Conservation (phyloP, 2,113 vertebrate genomes). For the Puma concolor region DNA sequence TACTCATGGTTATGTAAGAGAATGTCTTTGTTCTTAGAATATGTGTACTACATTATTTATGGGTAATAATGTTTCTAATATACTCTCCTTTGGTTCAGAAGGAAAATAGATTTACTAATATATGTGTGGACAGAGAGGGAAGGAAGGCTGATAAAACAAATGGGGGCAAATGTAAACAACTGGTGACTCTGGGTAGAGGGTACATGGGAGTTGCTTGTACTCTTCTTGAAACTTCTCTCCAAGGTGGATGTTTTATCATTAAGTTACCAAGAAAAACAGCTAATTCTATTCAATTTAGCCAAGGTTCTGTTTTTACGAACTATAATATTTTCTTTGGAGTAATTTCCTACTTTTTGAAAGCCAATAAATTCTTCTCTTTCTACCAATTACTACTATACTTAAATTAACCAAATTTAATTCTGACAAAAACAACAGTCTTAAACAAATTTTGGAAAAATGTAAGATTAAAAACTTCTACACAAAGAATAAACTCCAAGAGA, state of each 20-base stretch:
- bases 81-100: not conserved
- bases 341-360: conserved; percentile 90
- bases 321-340: conserved; percentile 83
- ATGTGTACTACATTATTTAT: not conserved
- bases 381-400: conserved; percentile 86
- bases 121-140: not conserved
- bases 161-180: not conserved
- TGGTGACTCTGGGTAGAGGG: not conserved
- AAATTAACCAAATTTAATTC: conserved; percentile 92
- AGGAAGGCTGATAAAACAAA: not conserved
- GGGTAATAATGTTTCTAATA: not conserved
- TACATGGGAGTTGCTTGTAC: not conserved
- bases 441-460: conserved; percentile 88
- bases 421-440: conserved; percentile 88
- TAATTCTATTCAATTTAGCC: conserved; percentile 71
- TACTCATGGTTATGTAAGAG: not conserved
- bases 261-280: not conserved
- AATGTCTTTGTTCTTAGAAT: not conserved
- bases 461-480: conserved; percentile 93
- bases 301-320: conserved; percentile 83
- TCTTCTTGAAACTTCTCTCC: not conserved
- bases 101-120: conserved; percentile 34
- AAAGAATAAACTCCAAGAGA: conserved; percentile 92
- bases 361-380: conserved; percentile 84
- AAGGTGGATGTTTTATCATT: conserved; percentile 14